Base-by-base conservation (phyloP, 2,888 invertebrate species). In the Resseliella maxima region DNA sequence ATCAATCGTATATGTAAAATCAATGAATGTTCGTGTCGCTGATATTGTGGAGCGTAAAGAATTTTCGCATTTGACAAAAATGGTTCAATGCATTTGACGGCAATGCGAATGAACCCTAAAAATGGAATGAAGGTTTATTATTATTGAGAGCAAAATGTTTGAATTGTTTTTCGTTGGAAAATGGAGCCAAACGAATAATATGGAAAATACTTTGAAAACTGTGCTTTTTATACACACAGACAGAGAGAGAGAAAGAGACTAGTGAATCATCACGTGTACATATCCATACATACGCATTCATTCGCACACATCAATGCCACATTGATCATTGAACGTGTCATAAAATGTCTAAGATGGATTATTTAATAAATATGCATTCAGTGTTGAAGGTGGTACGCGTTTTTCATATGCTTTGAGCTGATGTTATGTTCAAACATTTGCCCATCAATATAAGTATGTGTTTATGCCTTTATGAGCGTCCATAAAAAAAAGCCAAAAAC, bases 311-410 rank as follows among this genome's bases (percentile, higher is more conserved):
- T 72, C 31, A n/a, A 15, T 0, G 2, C 12, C 31, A n/a, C 31
- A 83, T 83, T 83, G 38, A 83, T 83, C n/a, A 83, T 38, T 24
- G 83, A 83, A 38, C 38, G 83, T 83, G 41, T 83, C 83, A 83
- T 83, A 83, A 83, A 83, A 83, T 83, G 31, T 83, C 38, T 83
- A 83, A 38, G 83, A 38, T 12, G 83, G 38, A 72, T 72, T 83
- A 83, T 38, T 38, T 38, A 83, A 38, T 83, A 36, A 83, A 83
- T 83, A n/a, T 38, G n/a, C 35, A 35, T 36, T 64, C 27, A 27
- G 18, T 36, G 21, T 21, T 3, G 24, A n/a, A 38, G 38, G 8
- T 83, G 24, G 83, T 12, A 21, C n/a, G 83, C 83, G 83, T 38
- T 12, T 38, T 83, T 36, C 83, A 83, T 83, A 36, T 36, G 21